Conservation (phyloP, 1,140 invertebrate genomes). For the Drosophila sp. region DNA sequence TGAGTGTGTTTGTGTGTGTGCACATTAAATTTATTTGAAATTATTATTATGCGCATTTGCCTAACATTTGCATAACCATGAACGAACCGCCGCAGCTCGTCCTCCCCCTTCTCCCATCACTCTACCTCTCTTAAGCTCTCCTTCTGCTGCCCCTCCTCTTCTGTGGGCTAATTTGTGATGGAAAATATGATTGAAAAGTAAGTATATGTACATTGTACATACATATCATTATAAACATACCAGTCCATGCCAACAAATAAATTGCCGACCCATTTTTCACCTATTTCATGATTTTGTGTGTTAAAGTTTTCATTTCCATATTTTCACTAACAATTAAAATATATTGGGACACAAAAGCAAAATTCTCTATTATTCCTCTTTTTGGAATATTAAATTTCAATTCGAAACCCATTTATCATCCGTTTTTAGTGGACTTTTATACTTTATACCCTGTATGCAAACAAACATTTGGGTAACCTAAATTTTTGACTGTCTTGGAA, state of each 20-base stretch:
- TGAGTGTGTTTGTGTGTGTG: conserved; percentile 28
- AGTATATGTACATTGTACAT: neutral
- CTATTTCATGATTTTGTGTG: neutral
- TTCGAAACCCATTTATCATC: conserved; percentile 34
- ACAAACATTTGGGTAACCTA: no score
- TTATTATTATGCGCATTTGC: conserved; percentile 64
- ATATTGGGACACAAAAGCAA: neutral
- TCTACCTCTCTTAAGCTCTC: conserved; percentile 19
- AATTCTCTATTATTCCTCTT: neutral
- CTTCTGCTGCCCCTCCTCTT: conserved; percentile 16
- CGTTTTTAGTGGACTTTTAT: neutral
- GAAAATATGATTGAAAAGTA: conserved; percentile 47
- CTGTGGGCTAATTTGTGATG: conserved; percentile 1
- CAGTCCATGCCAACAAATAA: neutral
- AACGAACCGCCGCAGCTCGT: conserved; percentile 16
- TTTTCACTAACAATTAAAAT: neutral
- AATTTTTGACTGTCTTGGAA: no score
- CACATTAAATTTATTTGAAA: conserved; percentile 63
- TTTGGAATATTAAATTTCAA: conserved; percentile 10
- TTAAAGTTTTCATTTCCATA: neutral
- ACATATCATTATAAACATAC: neutral
- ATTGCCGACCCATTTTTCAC: neutral
- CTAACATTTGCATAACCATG: conserved; percentile 62
- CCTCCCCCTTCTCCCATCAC: neutral
- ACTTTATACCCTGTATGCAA: neutral